phyloP scores from a whole-genome alignment of 2,888 invertebrate species.

The Erynnis tages region DNA sequence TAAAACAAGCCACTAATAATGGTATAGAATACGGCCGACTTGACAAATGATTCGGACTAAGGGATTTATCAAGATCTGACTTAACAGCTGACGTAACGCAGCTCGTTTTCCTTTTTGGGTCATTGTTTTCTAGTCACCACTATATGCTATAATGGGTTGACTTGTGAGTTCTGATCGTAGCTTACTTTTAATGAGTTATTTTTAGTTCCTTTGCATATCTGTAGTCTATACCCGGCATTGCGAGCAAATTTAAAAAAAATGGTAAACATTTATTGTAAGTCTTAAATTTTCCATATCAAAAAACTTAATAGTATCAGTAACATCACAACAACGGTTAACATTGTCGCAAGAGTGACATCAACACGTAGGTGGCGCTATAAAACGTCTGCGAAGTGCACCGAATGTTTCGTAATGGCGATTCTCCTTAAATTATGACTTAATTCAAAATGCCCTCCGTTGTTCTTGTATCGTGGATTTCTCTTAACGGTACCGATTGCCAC shows the following conservation, averaged over 20 bases:
- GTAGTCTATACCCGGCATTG: too few relatives aligned
- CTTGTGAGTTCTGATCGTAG: too few relatives aligned
- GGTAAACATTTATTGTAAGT: too few relatives aligned
- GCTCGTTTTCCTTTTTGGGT: constrained; percentile 5
- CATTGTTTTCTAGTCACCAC: constrained; percentile 14
- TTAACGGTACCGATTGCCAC: constrained; percentile 60
- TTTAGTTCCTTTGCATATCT: too few relatives aligned
- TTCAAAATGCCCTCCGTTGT: constrained; percentile 63
- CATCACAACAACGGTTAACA: constrained; percentile 40
- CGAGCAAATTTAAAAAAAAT: too few relatives aligned
- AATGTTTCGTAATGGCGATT: constrained; percentile 67
- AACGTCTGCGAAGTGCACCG: constrained; percentile 55
- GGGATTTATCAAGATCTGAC: constrained; percentile 15
- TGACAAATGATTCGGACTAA: constrained; percentile 13
- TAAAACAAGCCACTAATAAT: constrained; percentile 13
- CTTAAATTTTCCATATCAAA: too few relatives aligned
- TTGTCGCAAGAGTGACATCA: constrained; percentile 62
- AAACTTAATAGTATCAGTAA: too few relatives aligned
- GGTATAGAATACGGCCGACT: constrained; percentile 1
- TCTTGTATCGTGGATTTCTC: constrained; percentile 55
- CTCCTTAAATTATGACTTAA: constrained; percentile 76
- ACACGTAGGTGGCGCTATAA: constrained; percentile 72
- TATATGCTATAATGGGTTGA: too few relatives aligned
- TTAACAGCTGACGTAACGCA: constrained; percentile 3
- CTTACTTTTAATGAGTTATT: too few relatives aligned